Base-by-base conservation (phyloP, 2,113 vertebrate species). In the Pogonocichla stellata region DNA sequence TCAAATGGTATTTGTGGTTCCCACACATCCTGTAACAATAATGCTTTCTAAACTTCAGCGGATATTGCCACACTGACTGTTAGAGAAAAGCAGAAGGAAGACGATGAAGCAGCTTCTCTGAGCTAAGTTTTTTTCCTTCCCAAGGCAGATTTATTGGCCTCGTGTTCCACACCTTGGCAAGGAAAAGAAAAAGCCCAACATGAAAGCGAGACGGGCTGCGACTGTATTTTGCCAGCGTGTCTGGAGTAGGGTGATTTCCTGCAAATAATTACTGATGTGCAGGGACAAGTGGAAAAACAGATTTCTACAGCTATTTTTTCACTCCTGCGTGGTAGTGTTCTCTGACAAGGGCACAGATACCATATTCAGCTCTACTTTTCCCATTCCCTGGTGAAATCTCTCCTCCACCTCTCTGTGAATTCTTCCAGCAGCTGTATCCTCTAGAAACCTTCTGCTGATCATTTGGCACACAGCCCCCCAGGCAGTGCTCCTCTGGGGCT, bases 21-120 rank as follows among this genome's bases (percentile, higher is more conserved):
- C 92, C 96, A 96, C 81, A 78, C 85, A 97, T 96, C 86, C 91
- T 95, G 83, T 69, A 91, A 90, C 90, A 94, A 91, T 84, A 79
- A 77, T 53, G 62, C 91, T 93, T 95, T 96, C 91, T 92, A 91
- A 86, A 95, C 88, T 95, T 70, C 22, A 91, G n/a, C 28, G 61
- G 72, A 86, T 92, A 85, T 72, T 93, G 53, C 95, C 61, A 87
- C 72, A 88, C 19, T 43, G 92, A 86, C 92, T 95, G 87, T 91
- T 96, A 54, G 14, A 87, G 81, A 90, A 94, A 95, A 95, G 91
- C 84, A 94, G 92, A 97, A 96, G 86, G 67, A 66, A 93, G 77
- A 91, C 33, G 74, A 88, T 89, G 67, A 92, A 94, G 92, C 91
- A 58, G 78, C 48, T 86, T 31, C 45, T 86, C 51, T 24, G 42